Percentiles rank a stretch among this genome's conserved stretches.
Conservation (phyloP, 2,113 vertebrate species). For the Capricornis sumatraensis region DNA sequence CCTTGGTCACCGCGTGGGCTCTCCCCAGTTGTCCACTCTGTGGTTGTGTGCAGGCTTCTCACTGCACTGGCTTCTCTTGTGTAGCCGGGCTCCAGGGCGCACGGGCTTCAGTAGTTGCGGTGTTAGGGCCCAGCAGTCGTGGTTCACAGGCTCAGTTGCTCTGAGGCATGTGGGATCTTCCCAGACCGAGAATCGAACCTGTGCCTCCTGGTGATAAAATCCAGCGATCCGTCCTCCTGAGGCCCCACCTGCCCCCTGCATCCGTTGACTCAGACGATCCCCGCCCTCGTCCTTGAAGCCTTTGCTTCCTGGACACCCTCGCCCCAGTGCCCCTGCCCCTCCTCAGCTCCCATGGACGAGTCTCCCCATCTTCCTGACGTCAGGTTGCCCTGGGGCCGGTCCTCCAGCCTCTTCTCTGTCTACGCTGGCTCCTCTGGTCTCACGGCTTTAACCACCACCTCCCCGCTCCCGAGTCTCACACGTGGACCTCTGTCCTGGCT, state of each 20-base stretch:
- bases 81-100: background rate
- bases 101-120: background rate
- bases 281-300: background rate
- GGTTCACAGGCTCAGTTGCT: background rate
- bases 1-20: background rate
- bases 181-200: background rate
- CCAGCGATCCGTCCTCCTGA: background rate
- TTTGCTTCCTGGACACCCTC: background rate
- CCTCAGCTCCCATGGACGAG: background rate
- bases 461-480: fast-evolving
- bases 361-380: fast-evolving
- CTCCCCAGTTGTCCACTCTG: background rate
- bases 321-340: background rate
- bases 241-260: background rate
- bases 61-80: background rate
- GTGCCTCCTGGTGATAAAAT: too few relatives aligned
- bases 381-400: fast-evolving
- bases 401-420: background rate
- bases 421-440: background rate
- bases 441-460: background rate
- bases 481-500: background rate
- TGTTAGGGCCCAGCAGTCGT: background rate
- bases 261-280: fast-evolving
- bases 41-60: background rate
- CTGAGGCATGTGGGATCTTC: background rate